These are phyloP conservation scores for Amphipyra tragopoginis DNA, from an alignment of 2,888 invertebrate genomes.

Conservation along the genomic window DNA sequence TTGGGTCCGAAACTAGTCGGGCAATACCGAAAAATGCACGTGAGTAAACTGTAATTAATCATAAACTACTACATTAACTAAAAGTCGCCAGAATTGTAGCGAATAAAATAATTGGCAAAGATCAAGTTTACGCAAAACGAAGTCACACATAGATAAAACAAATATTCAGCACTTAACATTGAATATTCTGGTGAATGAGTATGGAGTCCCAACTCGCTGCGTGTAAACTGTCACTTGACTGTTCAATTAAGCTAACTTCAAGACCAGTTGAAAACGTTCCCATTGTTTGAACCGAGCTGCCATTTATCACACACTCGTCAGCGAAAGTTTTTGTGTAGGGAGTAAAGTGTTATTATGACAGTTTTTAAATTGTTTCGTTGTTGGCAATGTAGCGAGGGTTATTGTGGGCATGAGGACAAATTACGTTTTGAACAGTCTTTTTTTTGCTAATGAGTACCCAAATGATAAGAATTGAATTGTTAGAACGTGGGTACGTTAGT, in stretches of 20 bases:
- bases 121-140: background rate
- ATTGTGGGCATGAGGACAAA: background rate
- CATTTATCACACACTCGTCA: constrained; percentile 36
- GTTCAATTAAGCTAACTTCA: constrained; percentile 56
- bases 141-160: constrained; percentile 8
- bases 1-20: no score
- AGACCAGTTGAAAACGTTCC: constrained; percentile 37
- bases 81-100: no score
- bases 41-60: no score
- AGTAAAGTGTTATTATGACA: constrained; percentile 27
- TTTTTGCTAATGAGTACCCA: no score
- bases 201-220: constrained; percentile 8
- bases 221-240: constrained; percentile 47
- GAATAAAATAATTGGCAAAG: no score
- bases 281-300: constrained; percentile 37
- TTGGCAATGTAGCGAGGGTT: background rate
- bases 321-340: constrained; percentile 34
- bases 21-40: no score
- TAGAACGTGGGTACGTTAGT: no score
- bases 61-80: no score
- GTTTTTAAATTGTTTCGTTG: constrained; percentile 29
- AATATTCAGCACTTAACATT: background rate
- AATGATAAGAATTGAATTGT: no score
- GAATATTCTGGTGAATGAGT: constrained; percentile 24
- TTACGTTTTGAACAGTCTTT: no score